Conservation (phyloP, 2,888 invertebrate species). For the Pseudococcus viburni region DNA sequence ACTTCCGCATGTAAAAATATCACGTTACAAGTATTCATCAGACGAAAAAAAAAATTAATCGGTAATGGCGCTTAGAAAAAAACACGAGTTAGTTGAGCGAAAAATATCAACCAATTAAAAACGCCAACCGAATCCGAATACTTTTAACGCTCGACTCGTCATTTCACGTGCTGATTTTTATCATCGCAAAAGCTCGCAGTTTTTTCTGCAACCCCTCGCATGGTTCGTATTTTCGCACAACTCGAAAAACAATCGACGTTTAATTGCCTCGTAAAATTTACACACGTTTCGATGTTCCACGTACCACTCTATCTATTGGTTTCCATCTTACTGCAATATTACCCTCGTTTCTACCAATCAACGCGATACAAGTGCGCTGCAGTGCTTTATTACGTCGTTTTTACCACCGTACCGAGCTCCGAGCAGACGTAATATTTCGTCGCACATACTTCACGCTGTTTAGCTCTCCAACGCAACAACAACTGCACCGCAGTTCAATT, state of each 20-base stretch:
- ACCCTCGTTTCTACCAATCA: slow-evolving; percentile 5
- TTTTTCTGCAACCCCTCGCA: neutral
- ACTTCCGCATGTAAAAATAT: neutral
- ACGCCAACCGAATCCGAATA: neutral
- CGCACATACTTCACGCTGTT: neutral
- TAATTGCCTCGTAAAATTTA: slow-evolving; percentile 50
- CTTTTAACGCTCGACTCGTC: neutral
- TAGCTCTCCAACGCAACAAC: neutral
- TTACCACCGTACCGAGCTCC: neutral
- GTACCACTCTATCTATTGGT: neutral
- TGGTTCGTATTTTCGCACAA: neutral
- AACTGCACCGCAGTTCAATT: slow-evolving; percentile 8
- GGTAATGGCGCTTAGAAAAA: neutral
- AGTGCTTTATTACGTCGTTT: neutral
- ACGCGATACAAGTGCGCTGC: slow-evolving; percentile 7
- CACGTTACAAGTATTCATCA: neutral
- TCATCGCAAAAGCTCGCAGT: neutral
- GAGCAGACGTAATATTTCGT: neutral
- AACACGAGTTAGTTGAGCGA: neutral
- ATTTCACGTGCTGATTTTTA: neutral
- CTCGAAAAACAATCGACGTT: slow-evolving; percentile 46
- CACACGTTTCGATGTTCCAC: neutral
- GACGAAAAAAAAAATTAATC: slow-evolving; percentile 9
- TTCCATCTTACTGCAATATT: neutral
- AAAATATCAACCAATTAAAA: slow-evolving; percentile 46